phyloP scores from a whole-genome alignment of 2,113 vertebrate species.

The Shinisaurus crocodilurus region DNA sequence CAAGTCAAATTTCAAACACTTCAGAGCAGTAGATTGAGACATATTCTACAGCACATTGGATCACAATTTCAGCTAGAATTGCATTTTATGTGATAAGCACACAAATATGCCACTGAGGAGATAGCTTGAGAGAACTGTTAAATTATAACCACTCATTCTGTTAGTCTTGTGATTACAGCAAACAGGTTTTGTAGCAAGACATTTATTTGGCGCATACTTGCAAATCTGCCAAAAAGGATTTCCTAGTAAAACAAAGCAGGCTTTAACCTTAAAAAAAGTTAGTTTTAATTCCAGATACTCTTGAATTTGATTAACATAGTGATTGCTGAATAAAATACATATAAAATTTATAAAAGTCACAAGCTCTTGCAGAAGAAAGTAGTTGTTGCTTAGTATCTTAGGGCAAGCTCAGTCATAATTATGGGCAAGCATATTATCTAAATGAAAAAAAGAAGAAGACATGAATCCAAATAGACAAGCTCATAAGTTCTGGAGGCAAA shows the following conservation, averaged over 20 bases:
- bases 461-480: background rate
- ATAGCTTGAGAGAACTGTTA: slow-evolving; percentile 71
- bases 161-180: slow-evolving; percentile 59
- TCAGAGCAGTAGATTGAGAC: slow-evolving; percentile 60
- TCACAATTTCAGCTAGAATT: slow-evolving; percentile 57
- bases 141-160: slow-evolving; percentile 65
- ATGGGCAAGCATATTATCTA: background rate
- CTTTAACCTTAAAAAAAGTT: slow-evolving; percentile 34
- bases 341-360: background rate
- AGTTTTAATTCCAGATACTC: slow-evolving; percentile 23
- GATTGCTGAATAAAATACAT: background rate
- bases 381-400: background rate
- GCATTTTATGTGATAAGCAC: slow-evolving; percentile 63
- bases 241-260: slow-evolving; percentile 56
- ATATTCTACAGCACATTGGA: slow-evolving; percentile 25
- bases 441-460: background rate
- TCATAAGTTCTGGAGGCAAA: background rate
- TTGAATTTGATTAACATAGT: background rate
- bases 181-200: slow-evolving; percentile 69
- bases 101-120: slow-evolving; percentile 60
- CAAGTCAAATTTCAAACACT: slow-evolving; percentile 51
- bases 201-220: slow-evolving; percentile 75
- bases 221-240: slow-evolving; percentile 68
- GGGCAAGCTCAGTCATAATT: background rate
- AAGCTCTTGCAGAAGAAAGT: background rate